phyloP scores from a whole-genome alignment of 1,140 invertebrate species.

The Bombus picipes region DNA sequence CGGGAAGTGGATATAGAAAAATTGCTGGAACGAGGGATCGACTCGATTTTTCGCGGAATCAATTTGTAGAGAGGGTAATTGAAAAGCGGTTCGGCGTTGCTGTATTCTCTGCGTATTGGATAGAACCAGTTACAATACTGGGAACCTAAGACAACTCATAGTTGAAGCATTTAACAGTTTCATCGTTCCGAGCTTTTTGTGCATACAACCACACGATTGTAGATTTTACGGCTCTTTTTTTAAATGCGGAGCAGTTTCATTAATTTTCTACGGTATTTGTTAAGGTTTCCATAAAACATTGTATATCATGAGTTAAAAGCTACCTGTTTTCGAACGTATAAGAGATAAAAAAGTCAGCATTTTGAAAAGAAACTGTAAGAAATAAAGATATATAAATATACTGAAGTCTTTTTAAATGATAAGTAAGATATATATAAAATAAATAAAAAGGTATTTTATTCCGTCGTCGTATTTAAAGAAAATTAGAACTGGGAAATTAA shows the following conservation, averaged over 20 bases:
- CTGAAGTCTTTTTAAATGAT: no score
- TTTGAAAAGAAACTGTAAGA: background rate
- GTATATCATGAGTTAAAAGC: background rate
- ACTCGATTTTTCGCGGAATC: constrained; percentile 1
- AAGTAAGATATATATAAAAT: no score
- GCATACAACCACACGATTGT: background rate
- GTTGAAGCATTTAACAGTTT: background rate
- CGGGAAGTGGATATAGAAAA: background rate
- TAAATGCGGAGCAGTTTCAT: no score
- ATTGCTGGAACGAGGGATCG: background rate
- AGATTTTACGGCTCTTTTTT: background rate
- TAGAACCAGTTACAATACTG: background rate
- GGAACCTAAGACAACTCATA: background rate
- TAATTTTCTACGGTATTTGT: background rate
- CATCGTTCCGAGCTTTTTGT: background rate
- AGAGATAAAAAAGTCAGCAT: background rate
- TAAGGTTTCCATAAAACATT: background rate
- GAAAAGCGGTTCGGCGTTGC: background rate
- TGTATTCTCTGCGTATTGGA: background rate
- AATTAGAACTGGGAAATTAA: no score
- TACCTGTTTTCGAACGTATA: background rate
- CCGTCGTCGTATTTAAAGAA: no score
- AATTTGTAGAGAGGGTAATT: background rate
- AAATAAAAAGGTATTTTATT: no score
- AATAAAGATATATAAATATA: no score